Evolutionary conservation across 1,140 invertebrate species (phyloP), one percentile per base, ranked within the genome.

Genomic region (Melitaea cinxia): DNA sequence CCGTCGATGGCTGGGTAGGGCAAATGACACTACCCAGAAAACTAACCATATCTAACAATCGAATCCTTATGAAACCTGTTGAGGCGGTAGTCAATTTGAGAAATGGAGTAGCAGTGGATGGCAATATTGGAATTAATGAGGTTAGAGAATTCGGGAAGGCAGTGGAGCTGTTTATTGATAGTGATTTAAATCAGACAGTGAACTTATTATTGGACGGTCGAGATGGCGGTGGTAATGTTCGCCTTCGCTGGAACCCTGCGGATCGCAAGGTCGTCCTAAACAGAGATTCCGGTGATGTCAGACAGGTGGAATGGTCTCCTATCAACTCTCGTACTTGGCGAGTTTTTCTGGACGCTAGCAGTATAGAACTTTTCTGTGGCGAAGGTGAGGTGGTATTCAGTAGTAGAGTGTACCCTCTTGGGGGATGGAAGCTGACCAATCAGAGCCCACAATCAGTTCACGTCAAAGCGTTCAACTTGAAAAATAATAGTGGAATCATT

Each of bases 371-470:
- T 26, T 91, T 91, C 65, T 91, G 88, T 57, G 88, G 88, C 1
- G 85, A 88, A 60, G 88, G 87, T n/a, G 88, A 89, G 42, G 87
- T 83, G 2, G 88, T 91, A 0, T 86, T 91, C 53, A 89, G 85
- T 33, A 83, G 76, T 45, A 66, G 88, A 35, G 72, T 85, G 3
- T 89, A 77, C 45, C 78, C 84, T 15, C 73, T 83, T 2, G 85
- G 86, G 23, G 76, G 72, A 4, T 89, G 86, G 86, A 70, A 55
- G 3, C 37, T 90, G 2, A 82, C 65, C 0, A 90, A 89, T 58
- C 24, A 73, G 4, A 83, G 85, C 54, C 65, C 72, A 0, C 82
- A 84, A 63, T 42, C 60, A 4, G 23, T 90, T 17, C 53, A 68
- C 14, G 53, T 82, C 5, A 67, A 77, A 58, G 75, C 82, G 4